Evolutionary conservation across 2,888 invertebrate genomes (phyloP).

Genomic region (Ganaspis brasiliensis): DNA sequence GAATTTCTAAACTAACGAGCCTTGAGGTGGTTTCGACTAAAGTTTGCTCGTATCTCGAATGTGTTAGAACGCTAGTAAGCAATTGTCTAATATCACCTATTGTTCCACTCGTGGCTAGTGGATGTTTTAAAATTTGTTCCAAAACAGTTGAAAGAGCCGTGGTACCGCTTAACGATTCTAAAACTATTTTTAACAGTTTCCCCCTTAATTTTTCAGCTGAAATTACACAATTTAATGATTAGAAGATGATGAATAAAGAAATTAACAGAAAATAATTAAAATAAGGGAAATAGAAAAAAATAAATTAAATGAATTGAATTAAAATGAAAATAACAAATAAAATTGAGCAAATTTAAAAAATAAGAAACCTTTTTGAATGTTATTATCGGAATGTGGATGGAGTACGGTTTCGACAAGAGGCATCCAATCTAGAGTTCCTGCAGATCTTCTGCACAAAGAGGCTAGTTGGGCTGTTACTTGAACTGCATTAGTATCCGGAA

Average conservation of each 20-base stretch:
- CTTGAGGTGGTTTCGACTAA: slow-evolving; percentile 86
- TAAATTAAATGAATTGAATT: not conserved
- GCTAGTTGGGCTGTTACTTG: slow-evolving; percentile 72
- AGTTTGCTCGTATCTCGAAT: slow-evolving; percentile 89
- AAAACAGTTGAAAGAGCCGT: slow-evolving; percentile 82
- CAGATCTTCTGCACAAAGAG: slow-evolving; percentile 76
- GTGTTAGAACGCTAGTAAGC: slow-evolving; percentile 87
- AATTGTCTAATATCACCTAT: slow-evolving; percentile 85
- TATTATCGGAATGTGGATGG: slow-evolving; percentile 69
- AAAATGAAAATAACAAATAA: not conserved
- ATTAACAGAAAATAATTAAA: not conserved
- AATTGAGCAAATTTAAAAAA: too few relatives aligned
- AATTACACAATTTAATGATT: slow-evolving; percentile 46
- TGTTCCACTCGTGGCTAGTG: slow-evolving; percentile 81
- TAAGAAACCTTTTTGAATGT: slow-evolving; percentile 67
- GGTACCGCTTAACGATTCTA: slow-evolving; percentile 77
- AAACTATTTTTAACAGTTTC: slow-evolving; percentile 75
- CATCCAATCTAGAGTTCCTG: slow-evolving; percentile 78
- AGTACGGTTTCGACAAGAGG: slow-evolving; percentile 77
- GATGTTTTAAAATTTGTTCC: slow-evolving; percentile 83
- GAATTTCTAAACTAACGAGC: slow-evolving; percentile 87
- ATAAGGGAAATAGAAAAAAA: too few relatives aligned
- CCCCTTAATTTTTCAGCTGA: slow-evolving; percentile 73
- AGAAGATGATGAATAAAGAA: too few relatives aligned
- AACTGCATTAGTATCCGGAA: slow-evolving; percentile 70